A percentile compares a stretch with the other conserved stretches of the same genome.
Evolutionary conservation across 2,888 invertebrate genomes (phyloP).

Genomic region (Apoda limacodes): DNA sequence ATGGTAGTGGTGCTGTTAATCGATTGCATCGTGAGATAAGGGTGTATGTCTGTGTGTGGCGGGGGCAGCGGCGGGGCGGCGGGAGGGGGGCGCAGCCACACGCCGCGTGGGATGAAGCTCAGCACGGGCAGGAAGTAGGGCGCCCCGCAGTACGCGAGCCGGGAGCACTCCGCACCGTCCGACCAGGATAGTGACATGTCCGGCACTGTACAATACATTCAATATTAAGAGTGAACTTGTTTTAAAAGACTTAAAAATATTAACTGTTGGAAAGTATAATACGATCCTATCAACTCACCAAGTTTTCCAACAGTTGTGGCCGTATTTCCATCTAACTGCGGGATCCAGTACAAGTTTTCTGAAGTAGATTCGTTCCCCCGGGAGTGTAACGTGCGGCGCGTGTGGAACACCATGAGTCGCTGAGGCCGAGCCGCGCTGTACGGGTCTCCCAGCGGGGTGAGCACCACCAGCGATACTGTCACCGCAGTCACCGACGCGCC

Average conservation of each 20-base stretch:
- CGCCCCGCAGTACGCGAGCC: constrained; percentile 80
- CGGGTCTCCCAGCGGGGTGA: constrained; percentile 76
- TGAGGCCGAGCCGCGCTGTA: constrained; percentile 75
- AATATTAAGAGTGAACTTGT: no score
- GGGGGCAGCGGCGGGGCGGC: constrained; percentile 23
- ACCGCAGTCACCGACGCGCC: constrained; percentile 15
- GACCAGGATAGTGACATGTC: no score
- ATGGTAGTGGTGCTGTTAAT: constrained; percentile 6
- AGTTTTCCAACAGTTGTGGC: constrained; percentile 24
- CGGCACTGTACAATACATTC: no score
- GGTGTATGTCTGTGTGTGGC: constrained; percentile 9
- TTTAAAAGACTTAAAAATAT: no score
- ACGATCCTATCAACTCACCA: no score
- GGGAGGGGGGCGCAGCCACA: constrained; percentile 66
- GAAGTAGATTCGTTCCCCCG: constrained; percentile 43
- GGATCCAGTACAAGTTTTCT: constrained; percentile 74
- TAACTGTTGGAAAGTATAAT: no score
- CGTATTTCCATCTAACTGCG: constrained; percentile 81
- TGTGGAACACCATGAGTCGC: constrained; percentile 79
- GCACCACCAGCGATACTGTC: constrained; percentile 34
- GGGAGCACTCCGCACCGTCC: constrained; percentile 59
- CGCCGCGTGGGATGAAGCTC: constrained; percentile 74
- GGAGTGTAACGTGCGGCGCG: constrained; percentile 62
- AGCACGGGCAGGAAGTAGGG: constrained; percentile 84
- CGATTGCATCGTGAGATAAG: constrained; percentile 7